Base-by-base conservation (phyloP, 2,888 invertebrate species). In the Caenorhabditis panamensis region DNA sequence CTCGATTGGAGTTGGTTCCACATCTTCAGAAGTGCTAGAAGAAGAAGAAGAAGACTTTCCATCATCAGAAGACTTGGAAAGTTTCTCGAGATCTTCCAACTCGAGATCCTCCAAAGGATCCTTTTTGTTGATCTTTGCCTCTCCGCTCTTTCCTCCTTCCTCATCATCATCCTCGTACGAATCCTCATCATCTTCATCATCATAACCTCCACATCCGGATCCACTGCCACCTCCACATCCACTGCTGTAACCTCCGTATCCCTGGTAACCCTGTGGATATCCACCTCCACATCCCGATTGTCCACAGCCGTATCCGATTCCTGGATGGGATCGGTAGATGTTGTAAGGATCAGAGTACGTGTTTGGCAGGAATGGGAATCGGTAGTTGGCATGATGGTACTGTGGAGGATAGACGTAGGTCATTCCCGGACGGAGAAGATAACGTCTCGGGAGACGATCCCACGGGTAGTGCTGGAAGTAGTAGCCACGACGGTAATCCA, bases 391-490 rank as follows among this genome's bases (percentile, higher is more conserved):
- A 18, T 51, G 51, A 4, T 72, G 73, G 20, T 75, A 75, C 49
- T 79, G 69, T 51, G 78, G 75, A 22, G 85, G 85, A 28, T 85
- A 85, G 37, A 77, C 78, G 58, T 83, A 85, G n/a, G 79, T 81
- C 73, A 79, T 81, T 41, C 77, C 82, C 0, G 85, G 83, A 11
- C 82, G 79, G 18, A 85, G 77, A n/a, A 82, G 68, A 36, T 85
- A 85, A 31, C 76, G 67, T 56, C 82, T 73, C 1, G 85, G 84
- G 0, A 85, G 64, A 4, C 73, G 62, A 59, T 81, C 76, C 85
- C 85, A 85, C 58, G 85, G 85, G 49, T 85, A 85, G 62, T 85
- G 85, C 61, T 84, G 82, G 72, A 82, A 85, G 68, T 64, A 84
- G 64, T 84, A 84, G 5, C 85, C 85, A 5, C 77, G 36, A 5